Base-by-base conservation (phyloP, 2,888 invertebrate species). In the Caradrina kadenii region DNA sequence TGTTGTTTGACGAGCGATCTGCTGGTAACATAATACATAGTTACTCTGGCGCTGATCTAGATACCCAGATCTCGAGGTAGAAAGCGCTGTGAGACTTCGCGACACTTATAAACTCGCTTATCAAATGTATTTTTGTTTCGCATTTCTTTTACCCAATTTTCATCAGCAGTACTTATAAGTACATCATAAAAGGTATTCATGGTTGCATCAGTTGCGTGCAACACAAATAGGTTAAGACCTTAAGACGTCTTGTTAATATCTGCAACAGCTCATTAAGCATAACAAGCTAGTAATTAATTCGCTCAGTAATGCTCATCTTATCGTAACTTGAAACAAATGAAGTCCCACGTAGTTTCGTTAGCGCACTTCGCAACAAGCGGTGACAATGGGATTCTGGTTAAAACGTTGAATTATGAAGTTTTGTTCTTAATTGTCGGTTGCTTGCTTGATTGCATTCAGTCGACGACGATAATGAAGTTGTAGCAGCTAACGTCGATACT, bases 11-110 rank as follows among this genome's bases (percentile, higher is more conserved):
- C 78, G 77, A 86, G 78, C 78, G 81, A 68, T 73, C 78, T 86
- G 79, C 78, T 86, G 80, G 85, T 86, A 90, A 88, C 85, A 90
- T 91, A 90, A 91, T 45, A 45, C 45, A 45, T 91, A 87, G 83
- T 80, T 76, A 82, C 88, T 82, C 77, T 83, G 89, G 68, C 89
- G 87, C 80, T 87, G 93, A 91, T 93, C 94, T 91, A 92, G 90
- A 93, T 93, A 93, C 91, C 91, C 87, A 92, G 90, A 92, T 93
- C 89, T 86, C 82, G 83, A 75, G 74, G 81, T 90, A 90, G 89
- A 91, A 92, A 90, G 90, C 85, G 81, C 71, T 80, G 84, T 86
- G 83, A 76, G 82, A 85, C 80, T 80, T 64, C 53, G 72, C 84
- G 82, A 81, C 76, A 79, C 72, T 78, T 70, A 72, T 67, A 65